Base-by-base conservation (phyloP, 1,140 invertebrate genomes). In the Holotrichia oblita region DNA sequence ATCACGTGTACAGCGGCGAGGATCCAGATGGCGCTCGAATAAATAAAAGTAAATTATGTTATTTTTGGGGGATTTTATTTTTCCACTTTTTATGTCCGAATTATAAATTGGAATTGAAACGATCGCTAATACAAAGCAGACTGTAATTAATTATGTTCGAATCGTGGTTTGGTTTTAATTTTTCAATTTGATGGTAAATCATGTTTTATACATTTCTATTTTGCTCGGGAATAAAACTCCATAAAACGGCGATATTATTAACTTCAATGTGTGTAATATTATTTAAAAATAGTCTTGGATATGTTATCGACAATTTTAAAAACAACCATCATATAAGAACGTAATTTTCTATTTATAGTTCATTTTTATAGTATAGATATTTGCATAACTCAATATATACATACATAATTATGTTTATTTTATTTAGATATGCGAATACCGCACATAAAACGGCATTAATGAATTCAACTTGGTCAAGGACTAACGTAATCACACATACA, bases 401-500 rank as follows among this genome's bases (percentile, higher is more conserved):
- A 55, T 14, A 55, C n/a, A 55, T 17, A 17, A 55, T 34, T 34
- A 34, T 34, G 48, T 55, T 55, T 17, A 17, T 17, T 55, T 55
- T 17, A 55, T 69, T 69, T 27, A 69, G 8, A 69, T 69, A 22
- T 69, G 22, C 24, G n/a, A 17, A 14, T 48, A 48, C n/a, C 44
- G n/a, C 44, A 69, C 61, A 27, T 69, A 1, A 27, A 55, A 55
- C 48, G 48, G 4, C 27, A 10, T 48, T 48, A 48, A 10, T 48
- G 44, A 14, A 69, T 27, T 69, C 61, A 69, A 69, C 22, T 69
- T 69, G 61, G 61, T 69, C 61, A 69, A 69, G 61, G 61, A 27
- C 61, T 69, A 14, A 69, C 22, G 27, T 3, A 14, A 17, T 55
- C 14, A 17, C 61, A 64, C 17, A 64, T 69, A 69, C 61, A 22